Percentiles rank a stretch among this genome's conserved stretches.
Evolutionary conservation across 2,888 invertebrate genomes (phyloP).

Genomic region (Epistrophe grossulariae): DNA sequence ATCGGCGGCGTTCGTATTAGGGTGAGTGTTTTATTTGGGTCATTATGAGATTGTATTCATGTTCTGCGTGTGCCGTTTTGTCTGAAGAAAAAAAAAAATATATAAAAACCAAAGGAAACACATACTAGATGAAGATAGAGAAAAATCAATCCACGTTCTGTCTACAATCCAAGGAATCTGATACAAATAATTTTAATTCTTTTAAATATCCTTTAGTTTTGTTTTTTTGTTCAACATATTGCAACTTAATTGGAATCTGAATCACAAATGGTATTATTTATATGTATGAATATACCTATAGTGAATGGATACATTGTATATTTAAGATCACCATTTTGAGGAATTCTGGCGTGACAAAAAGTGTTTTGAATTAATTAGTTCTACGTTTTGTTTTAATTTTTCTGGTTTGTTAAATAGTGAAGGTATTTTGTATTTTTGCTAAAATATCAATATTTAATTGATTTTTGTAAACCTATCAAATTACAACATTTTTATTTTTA

Average conservation of each 20-base stretch:
- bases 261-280: slow-evolving; percentile 27
- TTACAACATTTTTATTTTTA: too few relatives aligned
- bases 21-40: slow-evolving; percentile 72
- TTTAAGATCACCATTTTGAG: neutral
- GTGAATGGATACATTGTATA: neutral
- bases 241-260: slow-evolving; percentile 61
- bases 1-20: slow-evolving; percentile 30
- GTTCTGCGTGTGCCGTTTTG: slow-evolving; percentile 71
- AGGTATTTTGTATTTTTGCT: too few relatives aligned
- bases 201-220: slow-evolving; percentile 46
- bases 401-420: neutral
- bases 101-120: neutral
- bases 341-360: neutral
- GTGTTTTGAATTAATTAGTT: neutral
- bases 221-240: neutral
- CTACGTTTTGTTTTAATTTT: neutral
- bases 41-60: slow-evolving; percentile 69
- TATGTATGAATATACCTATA: too few relatives aligned
- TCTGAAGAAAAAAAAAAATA: neutral
- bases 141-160: slow-evolving; percentile 44
- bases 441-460: too few relatives aligned
- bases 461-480: too few relatives aligned
- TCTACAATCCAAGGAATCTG: slow-evolving; percentile 58
- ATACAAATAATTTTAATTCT: slow-evolving; percentile 61
- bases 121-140: neutral